A percentile compares a stretch with the other conserved stretches of the same genome.
Evolutionary conservation across 35 echinoderm and acorn worm species (phyloP).

Genomic region (Lytechinus variegatus): DNA sequence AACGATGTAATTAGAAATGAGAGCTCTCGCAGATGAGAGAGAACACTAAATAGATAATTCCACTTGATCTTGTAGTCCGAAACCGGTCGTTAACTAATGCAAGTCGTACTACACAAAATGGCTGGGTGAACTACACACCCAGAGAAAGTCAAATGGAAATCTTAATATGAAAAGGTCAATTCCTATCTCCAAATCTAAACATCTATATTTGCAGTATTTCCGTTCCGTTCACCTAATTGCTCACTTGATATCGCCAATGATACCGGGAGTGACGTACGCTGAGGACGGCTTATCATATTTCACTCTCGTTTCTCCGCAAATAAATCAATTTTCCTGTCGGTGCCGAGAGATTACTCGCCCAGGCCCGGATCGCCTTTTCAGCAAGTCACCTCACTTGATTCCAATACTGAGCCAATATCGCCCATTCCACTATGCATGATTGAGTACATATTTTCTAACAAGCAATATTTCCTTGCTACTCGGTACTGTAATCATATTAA

Average conservation of each 20-base stretch:
- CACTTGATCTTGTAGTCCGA: neutral
- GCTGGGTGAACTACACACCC: neutral
- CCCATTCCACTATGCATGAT: neutral
- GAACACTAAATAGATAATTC: neutral
- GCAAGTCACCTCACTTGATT: neutral
- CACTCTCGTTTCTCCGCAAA: slow-evolving; percentile 14
- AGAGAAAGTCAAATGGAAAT: neutral
- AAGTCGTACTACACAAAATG: neutral
- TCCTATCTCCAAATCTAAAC: neutral
- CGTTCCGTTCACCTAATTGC: slow-evolving; percentile 41
- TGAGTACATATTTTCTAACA: neutral
- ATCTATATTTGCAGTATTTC: slow-evolving; percentile 34
- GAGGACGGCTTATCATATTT: slow-evolving; percentile 32
- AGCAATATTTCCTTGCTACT: neutral
- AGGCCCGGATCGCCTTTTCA: slow-evolving; percentile 2
- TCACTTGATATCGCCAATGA: slow-evolving; percentile 40
- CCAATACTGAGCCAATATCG: neutral
- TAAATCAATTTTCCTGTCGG: slow-evolving; percentile 41
- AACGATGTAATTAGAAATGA: slow-evolving; percentile 13
- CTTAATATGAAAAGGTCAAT: slow-evolving; percentile 13
- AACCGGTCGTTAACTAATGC: neutral
- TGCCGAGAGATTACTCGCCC: slow-evolving; percentile 12
- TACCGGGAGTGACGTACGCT: slow-evolving; percentile 31
- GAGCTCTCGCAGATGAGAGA: neutral
- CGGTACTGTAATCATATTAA: neutral